Percentiles rank a stretch among this genome's conserved stretches.
Conservation (phyloP, 2,113 vertebrate genomes). For the Eulacestoma nigropectus region DNA sequence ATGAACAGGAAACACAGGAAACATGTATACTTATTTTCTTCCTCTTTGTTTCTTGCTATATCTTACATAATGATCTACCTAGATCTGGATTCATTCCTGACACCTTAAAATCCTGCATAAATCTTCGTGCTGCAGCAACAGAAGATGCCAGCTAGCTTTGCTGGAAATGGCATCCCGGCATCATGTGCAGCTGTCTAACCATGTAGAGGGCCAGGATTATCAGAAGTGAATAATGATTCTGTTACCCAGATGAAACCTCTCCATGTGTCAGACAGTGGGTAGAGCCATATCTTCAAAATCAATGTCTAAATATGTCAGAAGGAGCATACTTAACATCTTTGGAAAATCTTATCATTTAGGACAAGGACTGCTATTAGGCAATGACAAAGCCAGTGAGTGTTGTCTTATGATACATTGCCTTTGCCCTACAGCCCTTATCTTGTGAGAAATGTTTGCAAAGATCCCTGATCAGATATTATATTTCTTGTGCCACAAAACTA, state of each 20-base stretch:
- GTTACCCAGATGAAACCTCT: not conserved
- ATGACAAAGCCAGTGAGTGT: not conserved
- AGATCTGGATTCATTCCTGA: not conserved
- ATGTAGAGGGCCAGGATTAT: not conserved
- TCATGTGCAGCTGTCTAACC: not conserved
- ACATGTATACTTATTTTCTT: not conserved
- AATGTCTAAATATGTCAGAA: not conserved
- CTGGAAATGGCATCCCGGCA: not conserved
- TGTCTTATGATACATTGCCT: not conserved
- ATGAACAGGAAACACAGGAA: not conserved
- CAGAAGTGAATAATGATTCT: not conserved
- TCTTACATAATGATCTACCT: not conserved
- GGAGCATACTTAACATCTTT: not conserved
- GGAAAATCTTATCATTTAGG: not conserved
- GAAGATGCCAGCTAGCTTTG: not conserved
- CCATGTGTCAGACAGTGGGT: not conserved
- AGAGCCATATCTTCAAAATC: not conserved
- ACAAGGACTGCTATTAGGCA: not conserved
- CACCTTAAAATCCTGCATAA: not conserved
- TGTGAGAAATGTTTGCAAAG: not conserved
- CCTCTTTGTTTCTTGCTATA: not conserved
- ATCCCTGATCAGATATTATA: accelerated
- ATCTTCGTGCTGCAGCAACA: not conserved
- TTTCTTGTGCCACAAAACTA: not conserved
- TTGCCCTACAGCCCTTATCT: not conserved